These are phyloP conservation scores for Acleris holmiana DNA, from an alignment of 2,888 invertebrate genomes.

Conservation along the genomic window DNA sequence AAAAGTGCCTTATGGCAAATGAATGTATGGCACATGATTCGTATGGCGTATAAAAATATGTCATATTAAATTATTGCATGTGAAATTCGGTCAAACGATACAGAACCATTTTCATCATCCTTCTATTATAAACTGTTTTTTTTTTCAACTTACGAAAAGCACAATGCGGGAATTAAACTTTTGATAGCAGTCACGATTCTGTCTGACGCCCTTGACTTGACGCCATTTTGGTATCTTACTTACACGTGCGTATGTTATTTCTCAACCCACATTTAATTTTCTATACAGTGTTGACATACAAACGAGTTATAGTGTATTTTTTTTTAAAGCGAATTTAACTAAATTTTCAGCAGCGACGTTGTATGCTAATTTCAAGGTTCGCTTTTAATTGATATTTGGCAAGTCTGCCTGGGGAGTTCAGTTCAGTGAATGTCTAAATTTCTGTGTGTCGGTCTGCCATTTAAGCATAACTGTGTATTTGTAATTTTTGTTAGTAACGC, in stretches of 20 bases:
- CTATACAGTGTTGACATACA: neutral
- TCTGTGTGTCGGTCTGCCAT: too few species aligned
- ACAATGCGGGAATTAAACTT: conserved; percentile 32
- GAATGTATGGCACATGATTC: too few species aligned
- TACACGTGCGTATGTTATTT: neutral
- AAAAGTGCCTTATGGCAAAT: too few species aligned
- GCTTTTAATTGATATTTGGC: conserved; percentile 32
- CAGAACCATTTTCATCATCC: too few species aligned
- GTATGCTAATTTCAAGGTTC: conserved; percentile 24
- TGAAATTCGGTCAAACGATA: too few species aligned
- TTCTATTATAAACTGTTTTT: conserved; percentile 21
- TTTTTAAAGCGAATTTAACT: too few species aligned
- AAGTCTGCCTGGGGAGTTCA: neutral
- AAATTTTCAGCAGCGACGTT: too few species aligned
- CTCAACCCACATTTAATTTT: neutral
- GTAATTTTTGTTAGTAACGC: too few species aligned
- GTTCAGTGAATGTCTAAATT: too few species aligned
- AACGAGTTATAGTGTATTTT: neutral
- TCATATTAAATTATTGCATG: too few species aligned
- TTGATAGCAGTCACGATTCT: conserved; percentile 29
- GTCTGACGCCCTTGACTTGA: conserved; percentile 17
- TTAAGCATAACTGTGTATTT: too few species aligned
- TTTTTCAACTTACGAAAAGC: conserved; percentile 30
- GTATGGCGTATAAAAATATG: too few species aligned
- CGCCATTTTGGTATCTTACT: conserved; percentile 8